These are phyloP conservation scores for Micronisus gabar DNA, from an alignment of 2,113 vertebrate genomes.

Conservation along the genomic window DNA sequence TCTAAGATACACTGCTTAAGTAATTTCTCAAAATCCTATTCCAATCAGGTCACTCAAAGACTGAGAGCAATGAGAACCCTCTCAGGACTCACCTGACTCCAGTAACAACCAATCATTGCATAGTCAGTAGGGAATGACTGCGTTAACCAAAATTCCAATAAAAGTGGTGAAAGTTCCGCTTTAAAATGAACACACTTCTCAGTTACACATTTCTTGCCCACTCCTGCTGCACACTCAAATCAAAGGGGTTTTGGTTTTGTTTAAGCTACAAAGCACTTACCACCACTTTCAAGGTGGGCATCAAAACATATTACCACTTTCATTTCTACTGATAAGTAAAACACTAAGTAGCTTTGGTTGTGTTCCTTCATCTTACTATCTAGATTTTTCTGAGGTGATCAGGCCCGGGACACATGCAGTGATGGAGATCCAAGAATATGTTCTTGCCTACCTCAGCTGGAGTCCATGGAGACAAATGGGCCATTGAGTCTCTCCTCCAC, in stretches of 20 bases:
- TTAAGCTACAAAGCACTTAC: neutral
- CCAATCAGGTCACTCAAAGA: neutral
- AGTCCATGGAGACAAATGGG: neutral
- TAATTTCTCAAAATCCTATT: neutral
- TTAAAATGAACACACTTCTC: neutral
- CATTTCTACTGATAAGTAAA: neutral
- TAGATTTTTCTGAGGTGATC: neutral
- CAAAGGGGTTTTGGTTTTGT: neutral
- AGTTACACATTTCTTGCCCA: neutral
- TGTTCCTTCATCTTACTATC: neutral
- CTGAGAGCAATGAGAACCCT: neutral
- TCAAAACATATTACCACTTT: neutral
- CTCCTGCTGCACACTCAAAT: neutral
- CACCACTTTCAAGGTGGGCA: neutral
- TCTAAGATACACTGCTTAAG: neutral
- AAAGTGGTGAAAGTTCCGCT: neutral
- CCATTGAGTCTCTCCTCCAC: neutral
- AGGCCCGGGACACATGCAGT: neutral
- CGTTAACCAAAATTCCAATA: neutral
- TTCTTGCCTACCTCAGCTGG: slow-evolving; percentile 2
- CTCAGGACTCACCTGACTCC: neutral
- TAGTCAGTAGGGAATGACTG: neutral
- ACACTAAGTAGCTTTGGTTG: neutral
- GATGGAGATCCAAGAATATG: neutral
- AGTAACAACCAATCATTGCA: neutral